Conservation (phyloP, 1,140 invertebrate species). For the Epicauta chinensis region DNA sequence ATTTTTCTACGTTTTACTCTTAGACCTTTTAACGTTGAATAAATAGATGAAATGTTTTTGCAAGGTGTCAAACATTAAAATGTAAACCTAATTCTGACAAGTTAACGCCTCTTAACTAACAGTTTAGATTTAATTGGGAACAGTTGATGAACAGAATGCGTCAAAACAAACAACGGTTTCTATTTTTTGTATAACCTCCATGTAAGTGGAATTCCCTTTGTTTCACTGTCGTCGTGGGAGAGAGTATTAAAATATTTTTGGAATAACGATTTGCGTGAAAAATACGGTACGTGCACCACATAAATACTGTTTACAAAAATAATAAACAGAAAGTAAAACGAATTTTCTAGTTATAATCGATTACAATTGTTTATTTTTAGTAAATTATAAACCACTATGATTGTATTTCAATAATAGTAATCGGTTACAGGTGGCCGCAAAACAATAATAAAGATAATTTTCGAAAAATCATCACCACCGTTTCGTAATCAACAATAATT, state of each 20-base stretch:
- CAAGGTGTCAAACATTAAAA: conserved; percentile 21
- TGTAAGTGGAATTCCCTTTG: conserved; percentile 20
- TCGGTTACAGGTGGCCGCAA: too few relatives aligned
- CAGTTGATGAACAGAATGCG: conserved; percentile 17
- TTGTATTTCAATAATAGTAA: too few relatives aligned
- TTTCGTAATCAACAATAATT: too few relatives aligned
- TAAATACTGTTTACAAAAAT: too few relatives aligned
- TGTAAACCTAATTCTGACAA: conserved; percentile 18
- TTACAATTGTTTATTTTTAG: too few relatives aligned
- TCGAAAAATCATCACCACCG: too few relatives aligned
- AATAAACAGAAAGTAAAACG: too few relatives aligned
- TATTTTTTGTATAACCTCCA: conserved; percentile 19
- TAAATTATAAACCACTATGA: too few relatives aligned
- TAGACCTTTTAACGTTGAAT: conserved; percentile 13
- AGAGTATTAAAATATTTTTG: conserved; percentile 16
- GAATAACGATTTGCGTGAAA: conserved; percentile 15
- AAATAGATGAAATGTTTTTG: conserved; percentile 21
- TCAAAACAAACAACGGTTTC: conserved; percentile 23
- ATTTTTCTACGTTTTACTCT: neutral
- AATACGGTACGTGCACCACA: neutral
- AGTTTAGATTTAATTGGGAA: conserved; percentile 8
- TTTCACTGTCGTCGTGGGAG: conserved; percentile 18
- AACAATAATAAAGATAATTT: too few relatives aligned
- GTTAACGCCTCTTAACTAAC: conserved; percentile 16
- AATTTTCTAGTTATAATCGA: too few relatives aligned